These are phyloP conservation scores for Plebejus anna DNA, from an alignment of 2,888 invertebrate species.

Conservation along the genomic window DNA sequence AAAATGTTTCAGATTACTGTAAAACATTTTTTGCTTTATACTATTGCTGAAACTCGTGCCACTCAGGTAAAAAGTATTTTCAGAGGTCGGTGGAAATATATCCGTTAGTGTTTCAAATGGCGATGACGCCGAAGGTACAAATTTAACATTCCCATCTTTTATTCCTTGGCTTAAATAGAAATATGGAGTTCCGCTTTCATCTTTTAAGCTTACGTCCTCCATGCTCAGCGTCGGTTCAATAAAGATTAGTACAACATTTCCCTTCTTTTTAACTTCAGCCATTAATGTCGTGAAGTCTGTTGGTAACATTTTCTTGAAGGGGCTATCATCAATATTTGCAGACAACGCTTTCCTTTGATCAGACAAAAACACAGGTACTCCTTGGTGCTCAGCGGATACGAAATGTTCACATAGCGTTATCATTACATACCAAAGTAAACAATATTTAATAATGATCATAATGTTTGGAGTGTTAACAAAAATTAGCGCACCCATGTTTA, in stretches of 20 bases:
- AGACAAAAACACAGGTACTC: slow-evolving; percentile 53
- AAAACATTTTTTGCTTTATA: slow-evolving; percentile 43
- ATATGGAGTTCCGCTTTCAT: slow-evolving; percentile 51
- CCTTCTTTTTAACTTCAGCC: slow-evolving; percentile 43
- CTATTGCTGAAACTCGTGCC: slow-evolving; percentile 34
- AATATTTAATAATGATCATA: not conserved
- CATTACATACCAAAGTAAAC: not conserved
- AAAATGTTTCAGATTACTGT: slow-evolving; percentile 46
- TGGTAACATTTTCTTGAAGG: slow-evolving; percentile 47
- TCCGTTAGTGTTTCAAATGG: slow-evolving; percentile 48
- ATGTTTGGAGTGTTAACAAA: not conserved
- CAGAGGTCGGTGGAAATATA: slow-evolving; percentile 42
- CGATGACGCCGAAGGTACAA: slow-evolving; percentile 50
- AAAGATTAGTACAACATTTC: slow-evolving; percentile 51
- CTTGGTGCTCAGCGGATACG: slow-evolving; percentile 40
- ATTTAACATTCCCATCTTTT: slow-evolving; percentile 46
- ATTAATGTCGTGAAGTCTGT: slow-evolving; percentile 48
- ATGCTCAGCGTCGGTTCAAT: slow-evolving; percentile 53
- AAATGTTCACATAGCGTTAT: slow-evolving; percentile 6
- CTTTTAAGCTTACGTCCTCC: slow-evolving; percentile 56
- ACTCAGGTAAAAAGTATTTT: slow-evolving; percentile 47
- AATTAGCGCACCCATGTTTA: not conserved
- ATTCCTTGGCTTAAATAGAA: slow-evolving; percentile 45
- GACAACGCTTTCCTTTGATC: slow-evolving; percentile 47
- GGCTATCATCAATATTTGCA: slow-evolving; percentile 44